Evolutionary conservation across 1,140 invertebrate species (phyloP).

Genomic region (Drosophila sp.): DNA sequence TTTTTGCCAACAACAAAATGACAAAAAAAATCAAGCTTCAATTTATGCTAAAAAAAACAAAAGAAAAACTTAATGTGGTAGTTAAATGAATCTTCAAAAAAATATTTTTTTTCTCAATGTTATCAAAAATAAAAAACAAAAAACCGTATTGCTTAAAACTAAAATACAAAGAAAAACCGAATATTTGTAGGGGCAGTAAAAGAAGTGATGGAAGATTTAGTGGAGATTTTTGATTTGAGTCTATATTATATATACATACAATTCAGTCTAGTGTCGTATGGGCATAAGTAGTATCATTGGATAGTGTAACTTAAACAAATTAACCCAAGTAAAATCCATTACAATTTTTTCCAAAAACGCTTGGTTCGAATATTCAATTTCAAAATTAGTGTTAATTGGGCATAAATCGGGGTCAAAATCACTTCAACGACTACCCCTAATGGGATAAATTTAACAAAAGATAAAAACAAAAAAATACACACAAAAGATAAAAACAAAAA

Average conservation of each 20-base stretch:
- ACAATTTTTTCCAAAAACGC: neutral
- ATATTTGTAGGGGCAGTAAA: neutral
- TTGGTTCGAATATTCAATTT: conserved; percentile 9
- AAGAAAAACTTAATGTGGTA: conserved; percentile 74
- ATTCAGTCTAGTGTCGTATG: neutral
- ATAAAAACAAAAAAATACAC: conserved; percentile 30
- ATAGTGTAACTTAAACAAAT: neutral
- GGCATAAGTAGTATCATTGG: no score
- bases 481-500: conserved; percentile 56
- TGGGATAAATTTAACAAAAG: neutral
- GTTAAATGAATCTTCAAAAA: conserved; percentile 77
- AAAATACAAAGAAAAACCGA: conserved; percentile 17
- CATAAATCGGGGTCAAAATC: neutral
- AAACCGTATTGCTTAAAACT: conserved; percentile 41
- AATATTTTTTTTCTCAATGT: conserved; percentile 74
- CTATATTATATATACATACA: neutral
- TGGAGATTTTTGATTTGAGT: neutral
- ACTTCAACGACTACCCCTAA: conserved; percentile 3
- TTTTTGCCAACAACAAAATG: conserved; percentile 46
- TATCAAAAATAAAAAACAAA: conserved; percentile 59
- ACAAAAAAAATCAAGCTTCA: conserved; percentile 51
- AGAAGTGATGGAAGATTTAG: neutral
- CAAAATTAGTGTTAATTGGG: conserved; percentile 5
- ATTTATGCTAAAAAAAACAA: conserved; percentile 49
- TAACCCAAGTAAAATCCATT: neutral